Conservation (phyloP, 1,140 invertebrate genomes). For the Fopius arisanus region DNA sequence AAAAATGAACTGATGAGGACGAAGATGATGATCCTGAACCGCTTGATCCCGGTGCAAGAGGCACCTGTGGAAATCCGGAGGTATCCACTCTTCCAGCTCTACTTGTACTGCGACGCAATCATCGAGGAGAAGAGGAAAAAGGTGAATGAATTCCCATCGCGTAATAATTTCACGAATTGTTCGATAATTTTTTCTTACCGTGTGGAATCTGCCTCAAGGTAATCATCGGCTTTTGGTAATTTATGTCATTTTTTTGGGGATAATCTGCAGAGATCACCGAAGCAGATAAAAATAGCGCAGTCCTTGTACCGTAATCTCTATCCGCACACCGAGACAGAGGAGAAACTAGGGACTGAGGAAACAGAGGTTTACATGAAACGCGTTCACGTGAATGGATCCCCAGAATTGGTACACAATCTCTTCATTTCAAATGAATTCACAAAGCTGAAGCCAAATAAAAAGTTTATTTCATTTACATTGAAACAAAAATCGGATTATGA, state of each 20-base stretch:
- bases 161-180: background rate
- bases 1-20: slow-evolving; percentile 73
- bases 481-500: too few species aligned
- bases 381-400: slow-evolving; percentile 36
- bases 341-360: slow-evolving; percentile 28
- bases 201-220: too few species aligned
- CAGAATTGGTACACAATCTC: slow-evolving; percentile 45
- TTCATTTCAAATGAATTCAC: too few species aligned
- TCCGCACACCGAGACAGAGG: slow-evolving; percentile 32
- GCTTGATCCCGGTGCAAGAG: slow-evolving; percentile 70
- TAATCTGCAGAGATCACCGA: slow-evolving; percentile 36
- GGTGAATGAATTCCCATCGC: slow-evolving; percentile 50
- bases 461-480: too few species aligned
- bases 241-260: too few species aligned
- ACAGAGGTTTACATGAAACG: slow-evolving; percentile 44
- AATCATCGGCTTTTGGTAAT: too few species aligned
- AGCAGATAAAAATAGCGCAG: slow-evolving; percentile 41
- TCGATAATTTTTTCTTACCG: too few species aligned
- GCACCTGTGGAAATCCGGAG: slow-evolving; percentile 71
- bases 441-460: too few species aligned
- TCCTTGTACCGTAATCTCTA: slow-evolving; percentile 48
- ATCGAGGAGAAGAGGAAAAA: slow-evolving; percentile 66
- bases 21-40: slow-evolving; percentile 72
- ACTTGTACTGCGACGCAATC: slow-evolving; percentile 69
- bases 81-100: slow-evolving; percentile 74